Conservation (phyloP, 2,888 invertebrate genomes). For the Stenolophus ochropezus region DNA sequence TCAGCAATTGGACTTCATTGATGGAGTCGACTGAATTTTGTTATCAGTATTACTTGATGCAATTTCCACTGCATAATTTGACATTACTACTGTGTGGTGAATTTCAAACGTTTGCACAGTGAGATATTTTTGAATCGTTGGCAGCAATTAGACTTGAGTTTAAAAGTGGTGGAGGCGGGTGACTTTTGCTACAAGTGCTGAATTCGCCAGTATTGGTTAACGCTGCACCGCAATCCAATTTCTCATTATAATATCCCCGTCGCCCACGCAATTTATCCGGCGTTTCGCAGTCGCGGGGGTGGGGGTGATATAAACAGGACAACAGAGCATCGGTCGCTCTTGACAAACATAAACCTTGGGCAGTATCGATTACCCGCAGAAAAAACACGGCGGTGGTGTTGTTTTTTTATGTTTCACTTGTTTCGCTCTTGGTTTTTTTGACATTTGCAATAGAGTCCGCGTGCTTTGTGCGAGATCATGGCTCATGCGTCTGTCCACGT, state of each 20-base stretch:
- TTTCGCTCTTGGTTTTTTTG: constrained; percentile 28
- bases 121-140: no score
- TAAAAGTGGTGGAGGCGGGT: no score
- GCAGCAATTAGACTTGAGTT: no score
- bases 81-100: no score
- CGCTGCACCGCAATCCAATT: background rate
- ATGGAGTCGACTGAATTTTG: no score
- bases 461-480: constrained; percentile 30
- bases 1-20: no score
- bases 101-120: no score
- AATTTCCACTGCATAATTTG: no score
- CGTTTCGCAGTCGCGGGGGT: background rate
- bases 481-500: background rate
- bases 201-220: background rate
- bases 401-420: constrained; percentile 43
- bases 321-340: constrained; percentile 42
- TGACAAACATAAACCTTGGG: constrained; percentile 57
- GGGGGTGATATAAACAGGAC: background rate
- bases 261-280: background rate
- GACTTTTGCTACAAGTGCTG: no score
- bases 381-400: constrained; percentile 20
- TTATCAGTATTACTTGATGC: no score
- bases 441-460: constrained; percentile 34
- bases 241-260: background rate
- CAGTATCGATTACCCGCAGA: constrained; percentile 54